phyloP scores from a whole-genome alignment of 2,888 invertebrate species.

The Acleris emargana region DNA sequence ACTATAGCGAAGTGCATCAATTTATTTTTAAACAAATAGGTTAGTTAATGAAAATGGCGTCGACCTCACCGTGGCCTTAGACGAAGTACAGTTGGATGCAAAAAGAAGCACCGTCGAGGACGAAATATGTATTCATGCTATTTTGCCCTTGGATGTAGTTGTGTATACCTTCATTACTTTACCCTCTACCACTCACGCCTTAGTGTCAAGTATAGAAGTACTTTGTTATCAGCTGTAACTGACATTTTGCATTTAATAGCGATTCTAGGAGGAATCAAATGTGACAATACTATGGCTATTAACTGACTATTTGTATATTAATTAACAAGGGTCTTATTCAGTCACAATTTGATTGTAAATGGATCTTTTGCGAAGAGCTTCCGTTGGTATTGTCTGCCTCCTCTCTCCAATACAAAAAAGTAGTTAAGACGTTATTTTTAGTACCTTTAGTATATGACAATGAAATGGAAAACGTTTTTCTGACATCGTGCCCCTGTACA shows the following conservation, averaged over 20 bases:
- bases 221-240: no score
- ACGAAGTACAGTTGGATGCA: constrained; percentile 2
- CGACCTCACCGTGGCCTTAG: constrained; percentile 22
- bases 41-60: constrained; percentile 21
- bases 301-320: neutral
- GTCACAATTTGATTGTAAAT: neutral
- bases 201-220: no score
- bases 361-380: neutral
- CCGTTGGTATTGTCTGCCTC: neutral
- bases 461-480: constrained; percentile 22
- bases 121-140: neutral
- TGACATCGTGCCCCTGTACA: constrained; percentile 35
- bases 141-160: neutral
- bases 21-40: constrained; percentile 29
- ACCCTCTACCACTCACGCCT: no score
- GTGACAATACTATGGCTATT: neutral
- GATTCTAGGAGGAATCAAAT: no score
- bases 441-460: constrained; percentile 21
- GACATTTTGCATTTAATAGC: no score
- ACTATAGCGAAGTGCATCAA: constrained; percentile 18
- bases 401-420: constrained; percentile 1
- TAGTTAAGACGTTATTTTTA: constrained; percentile 28
- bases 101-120: neutral
- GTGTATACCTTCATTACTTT: no score
- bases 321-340: neutral